Evolutionary conservation across 2,888 invertebrate species (phyloP), one percentile per base, ranked within the genome.

Genomic region (Drosophila neutralis): DNA sequence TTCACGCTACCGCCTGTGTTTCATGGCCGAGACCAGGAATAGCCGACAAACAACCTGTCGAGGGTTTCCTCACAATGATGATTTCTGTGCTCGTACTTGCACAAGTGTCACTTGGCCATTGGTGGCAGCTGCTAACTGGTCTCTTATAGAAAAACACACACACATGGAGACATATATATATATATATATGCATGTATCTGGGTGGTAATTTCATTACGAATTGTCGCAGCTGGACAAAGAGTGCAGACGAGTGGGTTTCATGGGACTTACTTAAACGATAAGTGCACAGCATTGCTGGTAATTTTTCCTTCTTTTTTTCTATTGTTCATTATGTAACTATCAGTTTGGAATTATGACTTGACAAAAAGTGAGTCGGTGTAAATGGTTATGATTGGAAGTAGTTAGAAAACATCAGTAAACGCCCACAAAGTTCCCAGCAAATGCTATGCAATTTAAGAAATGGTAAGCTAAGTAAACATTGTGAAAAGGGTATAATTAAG

Each of bases 51-150:
- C 73, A 63, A 67, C 63, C 80, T 77, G 79, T 58, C 79, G 66
- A 67, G 60, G 75, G 73, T 36, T 78, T 73, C 74, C 65, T 69
- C 78, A 69, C 75, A 69, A 71, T 69, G 58, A 49, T 69, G 60
- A 73, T 72, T 67, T 73, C 68, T 69, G 68, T 69, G 67, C 74
- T 59, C 52, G 69, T 82, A 83, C 82, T 85, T 88, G 73, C 86
- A 88, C 83, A 88, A 83, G 89, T 86, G 89, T 86, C 78, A 73
- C 83, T 76, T 78, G 79, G 74, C 59, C 74, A 69, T 66, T 69
- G 69, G 63, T 59, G 69, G 54, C 58, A 59, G 29, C 38, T 49
- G 48, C 10, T 62, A 62, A 66, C 51, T 53, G 61, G 76, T 63
- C 59, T 24, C 18, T n/a, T 21, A 58, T 64, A 38, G n/a, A n/a